Evolutionary conservation across 2,797 vertebrate genomes (phyloP), one percentile per base, ranked within the genome.

Genomic region (Tragelaphus eurycerus): DNA sequence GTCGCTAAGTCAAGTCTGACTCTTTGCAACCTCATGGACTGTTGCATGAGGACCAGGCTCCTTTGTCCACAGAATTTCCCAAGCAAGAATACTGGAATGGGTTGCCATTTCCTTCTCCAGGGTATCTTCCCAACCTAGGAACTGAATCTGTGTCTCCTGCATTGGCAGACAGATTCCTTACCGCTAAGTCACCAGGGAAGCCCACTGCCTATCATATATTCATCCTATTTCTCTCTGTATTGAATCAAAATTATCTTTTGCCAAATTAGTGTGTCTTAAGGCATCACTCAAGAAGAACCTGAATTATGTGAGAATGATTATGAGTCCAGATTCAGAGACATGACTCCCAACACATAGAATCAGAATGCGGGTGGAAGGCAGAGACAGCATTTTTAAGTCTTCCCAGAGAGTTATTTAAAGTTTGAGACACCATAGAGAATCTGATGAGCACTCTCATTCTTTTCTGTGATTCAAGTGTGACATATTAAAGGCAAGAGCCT

Each of bases 361-460:
- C 13, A 71, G 21, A 59, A 11, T 50, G 6, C 0, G 0, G 14
- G 2, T 50, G 4, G 10, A 3, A 3, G 29, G 0, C 10, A 74
- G 21, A 62, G 52, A 60, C 21, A 16, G 2, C 15, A 62, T 71
- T 92, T 67, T 71, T 55, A 17, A 34, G n/a, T 50, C 43, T 92
- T n/a, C 9, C 4, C 6, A n/a, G 2, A 38, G 9, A 13, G 7
- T 12, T 31, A 11, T 48, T 29, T 86, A 29, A 93, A 38, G 19
- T 10, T 27, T 52, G 17, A 88, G 48, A 27, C 11, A 55, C 13
- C n/a, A 4, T 4, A 23, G 48, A 81, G 29, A 84, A 55, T 31
- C 23, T 29, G 9, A 90, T 17, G 6, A 21, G 17, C 34, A 13
- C 14, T 7, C 8, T 71, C 11, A 43, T 25, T 55, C 25, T 19